phyloP scores from a whole-genome alignment of 1,140 invertebrate species.

The Thrips palmi region DNA sequence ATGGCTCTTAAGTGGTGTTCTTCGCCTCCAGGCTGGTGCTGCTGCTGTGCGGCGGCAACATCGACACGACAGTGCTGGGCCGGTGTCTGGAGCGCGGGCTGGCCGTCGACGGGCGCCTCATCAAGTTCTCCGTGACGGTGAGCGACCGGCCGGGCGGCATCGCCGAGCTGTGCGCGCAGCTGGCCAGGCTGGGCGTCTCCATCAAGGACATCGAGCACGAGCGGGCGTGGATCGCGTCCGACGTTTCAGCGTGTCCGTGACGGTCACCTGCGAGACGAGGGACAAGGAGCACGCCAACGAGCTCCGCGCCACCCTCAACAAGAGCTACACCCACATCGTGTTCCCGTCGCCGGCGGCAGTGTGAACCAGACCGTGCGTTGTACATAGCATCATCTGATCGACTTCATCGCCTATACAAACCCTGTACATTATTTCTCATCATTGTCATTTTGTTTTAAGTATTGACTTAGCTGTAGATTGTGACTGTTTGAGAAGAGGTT shows the following conservation, averaged over 20 bases:
- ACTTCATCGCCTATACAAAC: no score
- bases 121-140: constrained; percentile 73
- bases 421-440: no score
- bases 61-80: constrained; percentile 79
- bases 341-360: no score
- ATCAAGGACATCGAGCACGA: constrained; percentile 92
- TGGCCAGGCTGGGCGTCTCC: constrained; percentile 61
- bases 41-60: constrained; percentile 77
- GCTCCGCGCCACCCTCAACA: constrained; percentile 36
- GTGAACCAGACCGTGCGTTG: no score
- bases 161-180: constrained; percentile 58
- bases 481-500: no score
- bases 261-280: constrained; percentile 68
- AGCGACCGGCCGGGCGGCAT: constrained; percentile 76
- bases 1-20: no score
- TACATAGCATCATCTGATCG: no score
- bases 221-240: constrained; percentile 72
- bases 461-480: no score
- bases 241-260: constrained; percentile 81
- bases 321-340: no score
- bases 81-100: constrained; percentile 75
- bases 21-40: constrained; percentile 58
- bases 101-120: constrained; percentile 67
- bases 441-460: no score
- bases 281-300: constrained; percentile 55